A percentile compares a stretch with the other conserved stretches of the same genome.
phyloP scores from a whole-genome alignment of 2,113 vertebrate species.

The Cyprinus carpio region DNA sequence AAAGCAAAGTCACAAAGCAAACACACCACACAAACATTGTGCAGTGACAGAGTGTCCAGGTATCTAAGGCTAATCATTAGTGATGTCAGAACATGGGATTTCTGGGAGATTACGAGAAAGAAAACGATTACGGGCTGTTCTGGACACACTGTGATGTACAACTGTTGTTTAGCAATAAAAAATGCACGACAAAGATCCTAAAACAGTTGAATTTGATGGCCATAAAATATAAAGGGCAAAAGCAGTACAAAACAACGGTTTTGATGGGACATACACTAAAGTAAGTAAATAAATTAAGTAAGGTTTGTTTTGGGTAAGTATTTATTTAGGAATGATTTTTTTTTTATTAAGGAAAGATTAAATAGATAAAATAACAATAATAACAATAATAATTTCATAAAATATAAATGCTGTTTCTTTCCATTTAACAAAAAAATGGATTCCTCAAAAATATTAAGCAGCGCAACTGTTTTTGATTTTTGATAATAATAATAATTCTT shows the following conservation, averaged over 20 bases:
- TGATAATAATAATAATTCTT: neutral
- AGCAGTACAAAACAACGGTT: neutral
- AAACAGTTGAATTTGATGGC: neutral
- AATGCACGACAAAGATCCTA: neutral
- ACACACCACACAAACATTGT: neutral
- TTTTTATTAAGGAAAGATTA: neutral
- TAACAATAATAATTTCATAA: neutral
- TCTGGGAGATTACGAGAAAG: conserved; percentile 3
- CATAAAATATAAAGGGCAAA: neutral
- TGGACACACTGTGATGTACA: neutral
- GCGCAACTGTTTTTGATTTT: neutral
- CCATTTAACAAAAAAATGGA: neutral
- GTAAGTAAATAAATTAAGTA: too few species aligned
- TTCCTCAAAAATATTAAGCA: neutral
- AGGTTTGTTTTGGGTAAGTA: neutral
- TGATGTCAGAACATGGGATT: conserved; percentile 33
- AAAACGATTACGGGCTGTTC: conserved; percentile 17
- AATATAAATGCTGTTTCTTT: too few species aligned
- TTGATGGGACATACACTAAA: neutral
- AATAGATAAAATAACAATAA: neutral
- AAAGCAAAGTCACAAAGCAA: neutral
- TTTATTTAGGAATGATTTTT: too few species aligned
- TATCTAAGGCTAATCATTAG: conserved; percentile 58
- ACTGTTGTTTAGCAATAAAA: neutral
- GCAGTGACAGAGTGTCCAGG: conserved; percentile 13